Evolutionary conservation across 2,113 vertebrate species (phyloP).

Genomic region (Psittacula cyanocephala): DNA sequence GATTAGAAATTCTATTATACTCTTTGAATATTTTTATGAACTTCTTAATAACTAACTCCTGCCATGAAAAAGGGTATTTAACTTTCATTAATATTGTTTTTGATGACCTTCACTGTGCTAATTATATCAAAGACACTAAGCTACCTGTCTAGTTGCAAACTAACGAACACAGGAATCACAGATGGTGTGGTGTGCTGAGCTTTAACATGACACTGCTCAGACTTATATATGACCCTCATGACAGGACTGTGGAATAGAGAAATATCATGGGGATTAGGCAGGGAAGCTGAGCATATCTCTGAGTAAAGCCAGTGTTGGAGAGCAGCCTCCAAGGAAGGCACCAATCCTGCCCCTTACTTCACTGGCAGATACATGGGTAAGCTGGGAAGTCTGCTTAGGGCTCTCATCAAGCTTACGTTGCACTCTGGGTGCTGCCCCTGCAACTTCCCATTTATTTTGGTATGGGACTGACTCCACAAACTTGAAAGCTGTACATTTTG

Average conservation of each 20-base stretch:
- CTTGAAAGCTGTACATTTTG: background rate
- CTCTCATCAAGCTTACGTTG: background rate
- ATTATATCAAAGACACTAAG: background rate
- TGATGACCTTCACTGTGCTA: background rate
- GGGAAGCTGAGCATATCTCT: background rate
- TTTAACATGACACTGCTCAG: background rate
- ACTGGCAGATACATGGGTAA: background rate
- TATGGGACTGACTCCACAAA: background rate
- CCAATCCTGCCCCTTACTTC: background rate
- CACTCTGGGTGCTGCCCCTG: background rate
- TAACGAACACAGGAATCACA: background rate
- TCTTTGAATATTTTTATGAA: background rate
- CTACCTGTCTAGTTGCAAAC: background rate
- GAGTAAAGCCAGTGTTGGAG: background rate
- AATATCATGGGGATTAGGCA: background rate
- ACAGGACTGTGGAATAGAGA: background rate
- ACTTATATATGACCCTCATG: background rate
- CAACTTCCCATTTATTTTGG: background rate
- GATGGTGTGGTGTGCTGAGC: background rate
- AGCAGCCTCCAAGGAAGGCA: background rate
- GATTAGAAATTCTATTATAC: background rate
- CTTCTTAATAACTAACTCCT: background rate
- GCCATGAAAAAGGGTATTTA: background rate
- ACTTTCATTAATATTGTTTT: background rate
- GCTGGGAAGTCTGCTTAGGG: background rate